Percentiles rank a stretch among this genome's conserved stretches.
Conservation (phyloP, 2,113 vertebrate species). For the Dasyornis broadbenti region DNA sequence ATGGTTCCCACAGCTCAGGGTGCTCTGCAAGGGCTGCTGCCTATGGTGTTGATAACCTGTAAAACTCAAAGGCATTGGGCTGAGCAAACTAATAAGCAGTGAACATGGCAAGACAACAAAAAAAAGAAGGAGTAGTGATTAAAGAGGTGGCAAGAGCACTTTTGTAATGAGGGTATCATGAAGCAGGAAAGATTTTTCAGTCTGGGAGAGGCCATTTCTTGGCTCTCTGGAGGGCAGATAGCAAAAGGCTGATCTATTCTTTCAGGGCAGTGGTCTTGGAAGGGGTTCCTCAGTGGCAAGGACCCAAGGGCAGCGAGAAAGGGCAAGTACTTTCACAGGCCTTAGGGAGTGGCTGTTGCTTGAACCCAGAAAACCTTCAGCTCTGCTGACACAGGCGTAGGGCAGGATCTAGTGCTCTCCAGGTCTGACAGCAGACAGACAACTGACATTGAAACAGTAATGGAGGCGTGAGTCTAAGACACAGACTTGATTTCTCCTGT, state of each 20-base stretch:
- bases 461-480: neutral
- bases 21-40: accelerated
- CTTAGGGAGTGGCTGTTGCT: neutral
- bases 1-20: neutral
- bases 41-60: neutral
- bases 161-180: neutral
- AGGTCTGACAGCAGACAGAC: neutral
- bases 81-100: neutral
- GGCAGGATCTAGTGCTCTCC: neutral
- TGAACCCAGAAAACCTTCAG: neutral
- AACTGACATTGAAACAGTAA: neutral
- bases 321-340: neutral
- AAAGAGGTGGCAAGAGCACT: neutral
- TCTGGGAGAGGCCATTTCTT: neutral
- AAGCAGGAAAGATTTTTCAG: neutral
- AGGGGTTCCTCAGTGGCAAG: neutral
- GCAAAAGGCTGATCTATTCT: neutral
- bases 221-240: neutral
- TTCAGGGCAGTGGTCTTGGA: neutral
- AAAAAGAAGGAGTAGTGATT: neutral
- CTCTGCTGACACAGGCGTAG: neutral
- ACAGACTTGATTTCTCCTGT: neutral
- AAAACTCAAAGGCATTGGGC: neutral
- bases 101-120: neutral
- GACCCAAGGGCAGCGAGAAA: neutral